Percentiles rank a stretch among this genome's conserved stretches.
Evolutionary conservation across 2,113 vertebrate genomes (phyloP).

Genomic region (Chloebia gouldiae): DNA sequence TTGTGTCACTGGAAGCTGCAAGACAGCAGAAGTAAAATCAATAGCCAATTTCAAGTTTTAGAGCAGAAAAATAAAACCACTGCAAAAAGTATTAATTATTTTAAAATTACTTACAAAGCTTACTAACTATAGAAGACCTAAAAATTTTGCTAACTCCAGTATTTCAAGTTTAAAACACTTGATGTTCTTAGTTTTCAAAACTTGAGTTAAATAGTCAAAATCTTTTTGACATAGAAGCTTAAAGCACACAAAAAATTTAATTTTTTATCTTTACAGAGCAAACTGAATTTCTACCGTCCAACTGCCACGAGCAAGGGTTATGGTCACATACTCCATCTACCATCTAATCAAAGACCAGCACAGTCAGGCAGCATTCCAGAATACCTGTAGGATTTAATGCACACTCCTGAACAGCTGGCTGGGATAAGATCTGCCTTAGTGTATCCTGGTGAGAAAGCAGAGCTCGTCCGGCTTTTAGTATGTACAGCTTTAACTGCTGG

Average conservation of each 20-base stretch:
- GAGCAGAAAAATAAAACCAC: neutral
- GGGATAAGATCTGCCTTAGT: conserved; percentile 92
- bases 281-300: neutral
- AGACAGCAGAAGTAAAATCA: neutral
- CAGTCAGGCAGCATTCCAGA: neutral
- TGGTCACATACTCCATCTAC: neutral
- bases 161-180: neutral
- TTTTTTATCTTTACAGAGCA: neutral
- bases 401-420: conserved; percentile 86
- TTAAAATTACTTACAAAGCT: neutral
- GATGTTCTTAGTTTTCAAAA: neutral
- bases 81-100: neutral
- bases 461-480: conserved; percentile 91
- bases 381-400: conserved; percentile 79
- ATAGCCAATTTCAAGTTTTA: neutral
- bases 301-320: neutral
- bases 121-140: neutral
- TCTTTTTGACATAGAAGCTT: neutral
- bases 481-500: conserved; percentile 93
- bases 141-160: neutral
- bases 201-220: neutral
- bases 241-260: neutral
- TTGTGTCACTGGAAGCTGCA: neutral
- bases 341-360: neutral
- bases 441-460: conserved; percentile 95